Evolutionary conservation across 2,888 invertebrate genomes (phyloP), one percentile per base, ranked within the genome.

Genomic region (Nezara viridula): DNA sequence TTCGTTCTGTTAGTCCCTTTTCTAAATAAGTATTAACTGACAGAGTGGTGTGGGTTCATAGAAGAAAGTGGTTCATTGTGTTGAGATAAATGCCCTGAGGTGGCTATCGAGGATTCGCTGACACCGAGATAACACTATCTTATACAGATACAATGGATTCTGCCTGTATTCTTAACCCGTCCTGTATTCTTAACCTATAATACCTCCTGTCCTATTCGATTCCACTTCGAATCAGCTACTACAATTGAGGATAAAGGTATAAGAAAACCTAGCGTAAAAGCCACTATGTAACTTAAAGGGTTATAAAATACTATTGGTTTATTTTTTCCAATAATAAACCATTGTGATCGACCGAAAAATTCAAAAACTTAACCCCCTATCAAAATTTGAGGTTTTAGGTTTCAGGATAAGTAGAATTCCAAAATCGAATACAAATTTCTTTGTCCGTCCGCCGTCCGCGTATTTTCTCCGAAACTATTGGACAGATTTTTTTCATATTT

Each of bases 31-130:
- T 27, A 60, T 16, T 60, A 27, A 27, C 4, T 27, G 19, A 27
- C 4, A 16, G 19, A 73, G 37, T 21, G 19, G 66, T 37, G 66
- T 7, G 16, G 24, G 66, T 21, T 73, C 21, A 73, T 73, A 21
- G 19, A 73, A 73, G 37, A 73, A 73, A 37, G 37, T 73, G 66
- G 66, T 73, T 73, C 66, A 73, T 73, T 73, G 66, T 73, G 14
- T 10, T 2, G 66, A 73, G 66, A 73, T 73, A 73, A 32, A 73
- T 37, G 66, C 66, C n/a, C 14, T 27, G 66, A n/a, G 27, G 32
- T 19, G 37, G 37, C 37, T 32, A 19, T 19, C 19, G 19, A 73
- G 32, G 66, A 73, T 73, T 73, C 66, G 37, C 60, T 60, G 60
- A 27, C 27, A 27, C 66, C 6, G 37, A 37, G 66, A 73, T 73